Evolutionary conservation across 2,888 invertebrate genomes (phyloP).

Genomic region (Amiota mariae): DNA sequence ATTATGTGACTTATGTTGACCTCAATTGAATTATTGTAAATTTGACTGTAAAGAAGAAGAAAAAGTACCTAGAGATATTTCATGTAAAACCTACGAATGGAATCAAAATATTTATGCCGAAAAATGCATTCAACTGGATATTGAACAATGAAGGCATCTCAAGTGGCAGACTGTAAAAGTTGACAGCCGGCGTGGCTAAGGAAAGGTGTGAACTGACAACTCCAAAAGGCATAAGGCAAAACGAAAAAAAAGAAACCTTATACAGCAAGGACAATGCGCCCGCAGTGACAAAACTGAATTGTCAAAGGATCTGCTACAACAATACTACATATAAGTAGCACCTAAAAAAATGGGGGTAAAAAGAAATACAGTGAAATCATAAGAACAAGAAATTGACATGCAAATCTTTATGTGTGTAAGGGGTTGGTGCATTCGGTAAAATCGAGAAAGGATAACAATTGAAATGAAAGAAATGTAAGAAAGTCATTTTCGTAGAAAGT

Average conservation of each 20-base stretch:
- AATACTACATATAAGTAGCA: background rate
- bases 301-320: background rate
- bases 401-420: background rate
- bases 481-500: conserved; percentile 16
- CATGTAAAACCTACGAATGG: background rate
- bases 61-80: background rate
- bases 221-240: conserved; percentile 14
- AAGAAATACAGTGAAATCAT: conserved; percentile 5
- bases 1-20: background rate
- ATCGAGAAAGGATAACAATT: too few relatives aligned
- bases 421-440: too few relatives aligned
- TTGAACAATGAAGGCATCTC: conserved; percentile 13
- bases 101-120: conserved; percentile 17
- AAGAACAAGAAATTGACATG: conserved; percentile 12
- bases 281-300: conserved; percentile 22
- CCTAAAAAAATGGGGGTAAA: conserved; percentile 4
- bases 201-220: conserved; percentile 17
- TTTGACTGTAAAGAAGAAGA: background rate
- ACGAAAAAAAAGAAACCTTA: background rate
- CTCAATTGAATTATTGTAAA: conserved; percentile 1
- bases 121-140: conserved; percentile 15
- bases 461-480: too few relatives aligned
- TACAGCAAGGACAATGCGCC: conserved; percentile 17
- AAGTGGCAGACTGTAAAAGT: conserved; percentile 9
- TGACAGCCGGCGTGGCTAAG: background rate